These are phyloP conservation scores for Drosophila phalerata DNA, from an alignment of 2,888 invertebrate genomes.

Conservation along the genomic window DNA sequence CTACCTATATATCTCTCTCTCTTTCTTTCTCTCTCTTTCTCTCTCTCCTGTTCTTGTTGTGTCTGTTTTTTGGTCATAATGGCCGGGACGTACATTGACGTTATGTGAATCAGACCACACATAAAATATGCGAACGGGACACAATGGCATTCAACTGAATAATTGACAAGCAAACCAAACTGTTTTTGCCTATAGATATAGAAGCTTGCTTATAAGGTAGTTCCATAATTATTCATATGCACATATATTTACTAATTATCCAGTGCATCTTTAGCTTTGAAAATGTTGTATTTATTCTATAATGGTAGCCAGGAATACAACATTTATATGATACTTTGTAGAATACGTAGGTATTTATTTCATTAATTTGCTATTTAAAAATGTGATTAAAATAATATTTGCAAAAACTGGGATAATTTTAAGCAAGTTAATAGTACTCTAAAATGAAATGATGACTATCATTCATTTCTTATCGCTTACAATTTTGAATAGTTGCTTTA, in stretches of 20 bases:
- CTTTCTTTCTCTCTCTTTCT: not conserved
- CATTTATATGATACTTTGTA: not conserved
- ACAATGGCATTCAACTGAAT: conserved; percentile 56
- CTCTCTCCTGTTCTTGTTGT: not conserved
- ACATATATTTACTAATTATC: not conserved
- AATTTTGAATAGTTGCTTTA: not conserved
- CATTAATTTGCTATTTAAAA: not conserved
- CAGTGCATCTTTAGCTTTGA: not conserved
- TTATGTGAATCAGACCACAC: conserved; percentile 59
- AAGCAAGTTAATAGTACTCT: not conserved
- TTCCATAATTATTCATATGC: not conserved
- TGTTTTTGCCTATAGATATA: conserved; percentile 26
- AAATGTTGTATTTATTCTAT: not conserved
- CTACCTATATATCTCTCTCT: conserved; percentile 25
- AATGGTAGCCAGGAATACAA: not conserved
- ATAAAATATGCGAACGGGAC: conserved; percentile 47
- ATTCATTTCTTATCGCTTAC: not conserved
- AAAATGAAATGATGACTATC: not conserved
- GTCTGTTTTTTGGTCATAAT: conserved; percentile 39
- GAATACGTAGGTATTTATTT: not conserved
- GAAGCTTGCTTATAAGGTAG: not conserved
- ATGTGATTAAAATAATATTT: too few species aligned
- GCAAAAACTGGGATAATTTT: not conserved
- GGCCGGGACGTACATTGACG: conserved; percentile 42
- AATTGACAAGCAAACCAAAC: conserved; percentile 57